A percentile compares a stretch with the other conserved stretches of the same genome.
Conservation (phyloP, 2,113 vertebrate genomes). For the Microcebus jonahi region DNA sequence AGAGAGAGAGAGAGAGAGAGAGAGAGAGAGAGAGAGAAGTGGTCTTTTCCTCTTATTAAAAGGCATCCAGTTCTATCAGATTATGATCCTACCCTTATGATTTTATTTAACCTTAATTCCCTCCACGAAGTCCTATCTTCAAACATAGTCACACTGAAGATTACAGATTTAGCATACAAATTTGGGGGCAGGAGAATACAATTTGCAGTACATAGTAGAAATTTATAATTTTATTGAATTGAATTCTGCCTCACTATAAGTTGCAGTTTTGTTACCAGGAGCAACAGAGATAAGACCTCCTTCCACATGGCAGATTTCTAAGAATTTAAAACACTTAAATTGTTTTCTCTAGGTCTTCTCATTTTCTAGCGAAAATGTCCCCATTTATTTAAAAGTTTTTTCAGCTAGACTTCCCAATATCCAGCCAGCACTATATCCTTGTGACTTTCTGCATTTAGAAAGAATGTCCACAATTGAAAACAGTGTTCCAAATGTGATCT, state of each 20-base stretch:
- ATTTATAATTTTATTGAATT: background rate
- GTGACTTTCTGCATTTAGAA: background rate
- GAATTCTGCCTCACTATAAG: background rate
- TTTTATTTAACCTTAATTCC: background rate
- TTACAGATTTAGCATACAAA: background rate
- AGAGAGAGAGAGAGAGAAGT: background rate
- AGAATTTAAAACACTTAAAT: background rate
- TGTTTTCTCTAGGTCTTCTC: background rate
- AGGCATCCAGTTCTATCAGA: background rate
- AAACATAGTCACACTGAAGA: background rate
- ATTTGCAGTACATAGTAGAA: background rate
- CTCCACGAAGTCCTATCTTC: background rate
- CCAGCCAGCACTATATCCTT: background rate
- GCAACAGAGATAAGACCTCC: background rate
- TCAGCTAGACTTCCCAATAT: background rate
- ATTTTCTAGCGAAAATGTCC: background rate
- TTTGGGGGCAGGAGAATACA: fast-evolving
- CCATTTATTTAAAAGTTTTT: background rate
- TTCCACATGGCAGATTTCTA: background rate
- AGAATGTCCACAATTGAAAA: background rate
- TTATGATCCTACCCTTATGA: background rate
- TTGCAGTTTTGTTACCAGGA: background rate
- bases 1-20: background rate
- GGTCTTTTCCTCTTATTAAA: background rate
- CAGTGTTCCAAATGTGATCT: background rate